Percentiles rank a stretch among this genome's conserved stretches.
These are phyloP conservation scores for Vespertilio murinus DNA, from an alignment of 2,797 vertebrate species.

Conservation along the genomic window DNA sequence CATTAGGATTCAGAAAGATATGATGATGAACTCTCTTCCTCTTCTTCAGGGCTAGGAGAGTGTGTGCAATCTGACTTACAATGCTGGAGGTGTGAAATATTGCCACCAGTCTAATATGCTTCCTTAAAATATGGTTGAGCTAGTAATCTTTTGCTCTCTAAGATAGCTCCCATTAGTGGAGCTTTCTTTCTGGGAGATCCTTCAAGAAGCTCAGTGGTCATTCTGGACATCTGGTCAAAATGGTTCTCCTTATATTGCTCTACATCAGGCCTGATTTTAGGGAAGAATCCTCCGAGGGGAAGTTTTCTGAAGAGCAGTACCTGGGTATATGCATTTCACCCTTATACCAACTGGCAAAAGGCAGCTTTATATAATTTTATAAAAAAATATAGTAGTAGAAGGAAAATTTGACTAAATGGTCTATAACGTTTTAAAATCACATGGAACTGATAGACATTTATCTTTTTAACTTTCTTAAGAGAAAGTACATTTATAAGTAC, in stretches of 20 bases:
- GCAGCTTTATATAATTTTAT: background rate
- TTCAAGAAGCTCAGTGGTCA: background rate
- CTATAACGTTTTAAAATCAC: background rate
- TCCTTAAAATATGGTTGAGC: background rate
- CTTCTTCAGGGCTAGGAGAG: background rate
- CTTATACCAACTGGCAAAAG: background rate
- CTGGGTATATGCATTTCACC: background rate
- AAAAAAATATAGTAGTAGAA: background rate
- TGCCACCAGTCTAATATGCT: background rate
- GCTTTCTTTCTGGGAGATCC: background rate
- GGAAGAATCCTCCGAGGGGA: background rate
- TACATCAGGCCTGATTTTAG: slow-evolving; percentile 12
- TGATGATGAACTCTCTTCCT: background rate
- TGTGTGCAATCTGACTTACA: background rate
- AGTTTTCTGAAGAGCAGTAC: background rate
- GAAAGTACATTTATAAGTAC: slow-evolving; percentile 8
- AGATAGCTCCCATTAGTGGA: background rate
- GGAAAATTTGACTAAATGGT: background rate
- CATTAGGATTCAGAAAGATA: background rate
- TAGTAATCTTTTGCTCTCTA: background rate
- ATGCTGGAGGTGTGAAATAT: background rate
- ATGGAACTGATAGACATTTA: background rate
- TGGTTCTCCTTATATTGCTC: background rate
- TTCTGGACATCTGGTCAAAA: background rate
- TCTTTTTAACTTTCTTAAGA: background rate